Evolutionary conservation across 2,888 invertebrate genomes (phyloP), one percentile per base, ranked within the genome.

Genomic region (Agrochola lota): DNA sequence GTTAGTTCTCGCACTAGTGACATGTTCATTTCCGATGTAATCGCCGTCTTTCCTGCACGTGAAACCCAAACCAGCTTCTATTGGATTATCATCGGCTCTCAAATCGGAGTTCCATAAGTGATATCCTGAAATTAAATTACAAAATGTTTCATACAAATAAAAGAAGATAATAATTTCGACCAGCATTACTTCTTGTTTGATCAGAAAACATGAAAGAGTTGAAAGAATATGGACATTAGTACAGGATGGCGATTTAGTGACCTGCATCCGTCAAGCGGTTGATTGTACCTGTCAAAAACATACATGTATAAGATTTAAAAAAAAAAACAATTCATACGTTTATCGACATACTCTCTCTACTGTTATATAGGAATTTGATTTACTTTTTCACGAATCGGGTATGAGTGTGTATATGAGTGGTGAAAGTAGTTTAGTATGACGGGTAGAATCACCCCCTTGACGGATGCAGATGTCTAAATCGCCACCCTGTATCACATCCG

Each of bases 51-150:
- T 98, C 76, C 99, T 97, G 92, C 99, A 99, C 0, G 98, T 97
- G 90, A 98, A 98, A 17, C 97, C 97, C 59, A 99, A 96, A 77
- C 98, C 98, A 0, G 99, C 98, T 95, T 99, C 99, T 4, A 99
- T 94, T 0, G 99, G 99, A 88, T 98, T 98, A 91, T 99, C 99
- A 87, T 98, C 98, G 0, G 98, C 95, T 86, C 99, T 97, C 63
- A 99, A 93, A 93, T 99, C 99, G 12, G 97, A 97, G 90, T 99
- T 98, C 98, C 99, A 99, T 85, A 99, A 96, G 90, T 99, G 98
- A 91, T 98, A 98, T 59, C 99, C 98, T 98, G 85, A 66, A 90
- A 93, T 52, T 8, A 9, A 60, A 30, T 9, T 8, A 30, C 2
- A 30, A 63, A 43, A 63, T 2, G 4, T 46, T 30, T 30, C 2